Evolutionary conservation across 2,113 vertebrate genomes (phyloP).

Genomic region (Ciconia boyciana): DNA sequence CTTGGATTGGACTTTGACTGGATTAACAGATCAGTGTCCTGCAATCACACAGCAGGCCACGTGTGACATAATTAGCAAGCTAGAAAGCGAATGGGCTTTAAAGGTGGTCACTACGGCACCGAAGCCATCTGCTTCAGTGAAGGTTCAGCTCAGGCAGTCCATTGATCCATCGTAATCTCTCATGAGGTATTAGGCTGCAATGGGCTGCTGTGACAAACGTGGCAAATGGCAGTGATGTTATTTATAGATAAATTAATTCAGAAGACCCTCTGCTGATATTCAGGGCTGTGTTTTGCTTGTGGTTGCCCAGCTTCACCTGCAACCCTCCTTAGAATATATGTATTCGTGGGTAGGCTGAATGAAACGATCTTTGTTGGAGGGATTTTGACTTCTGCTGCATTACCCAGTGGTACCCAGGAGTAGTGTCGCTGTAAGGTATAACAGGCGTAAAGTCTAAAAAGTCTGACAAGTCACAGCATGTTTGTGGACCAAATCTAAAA

Average conservation of each 20-base stretch:
- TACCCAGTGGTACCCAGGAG: neutral
- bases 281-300: neutral
- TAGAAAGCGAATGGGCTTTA: constrained; percentile 33
- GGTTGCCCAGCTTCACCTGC: neutral
- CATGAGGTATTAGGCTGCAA: neutral
- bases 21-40: constrained; percentile 48
- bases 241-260: neutral
- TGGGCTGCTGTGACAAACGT: neutral
- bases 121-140: constrained; percentile 36
- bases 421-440: neutral
- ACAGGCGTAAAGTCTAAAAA: neutral
- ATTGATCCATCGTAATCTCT: constrained; percentile 11
- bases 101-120: constrained; percentile 11
- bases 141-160: constrained; percentile 43
- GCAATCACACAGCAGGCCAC: constrained; percentile 29
- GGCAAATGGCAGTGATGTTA: neutral
- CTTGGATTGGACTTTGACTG: neutral
- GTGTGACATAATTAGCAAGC: constrained; percentile 33
- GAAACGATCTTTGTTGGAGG: neutral
- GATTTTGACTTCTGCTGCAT: neutral
- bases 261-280: neutral
- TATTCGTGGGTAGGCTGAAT: neutral
- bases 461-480: neutral
- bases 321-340: neutral
- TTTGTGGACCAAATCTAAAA: neutral